Base-by-base conservation (phyloP, 2,797 vertebrate species). In the Melanotaenia maccullochi region DNA sequence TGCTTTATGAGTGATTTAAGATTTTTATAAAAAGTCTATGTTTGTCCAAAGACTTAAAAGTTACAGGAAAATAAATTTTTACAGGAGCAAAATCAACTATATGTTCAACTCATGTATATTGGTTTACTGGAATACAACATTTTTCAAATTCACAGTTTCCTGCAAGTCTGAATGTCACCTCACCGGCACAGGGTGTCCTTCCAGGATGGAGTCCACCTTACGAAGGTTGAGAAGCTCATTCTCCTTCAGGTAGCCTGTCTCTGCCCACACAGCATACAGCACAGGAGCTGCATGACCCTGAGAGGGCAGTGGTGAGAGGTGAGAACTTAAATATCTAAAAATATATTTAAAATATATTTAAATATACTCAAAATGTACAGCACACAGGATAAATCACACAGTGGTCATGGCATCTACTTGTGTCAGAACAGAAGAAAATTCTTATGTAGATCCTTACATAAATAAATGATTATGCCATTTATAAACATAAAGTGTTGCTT, bases 181-280 rank as follows among this genome's bases (percentile, higher is more conserved):
- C 82, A 99, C 97, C 36, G 97, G 97, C 59, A 97, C 96, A 1
- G 97, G 97, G 71, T 99, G 97, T 76, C 97, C 97, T 63, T 98
- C 97, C 89, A 99, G 90, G 85, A 95, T 93, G 20, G 97, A 98
- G 91, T 95, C 96, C 25, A 97, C 93, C 93, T 97, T 97, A 71
- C 97, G 95, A 77, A 99, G 93, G 86, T 95, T 97, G 76, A 97
- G 77, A 75, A 99, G 94, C 79, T 99, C 97, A 9, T 85, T 88
- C 88, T 97, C 96, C 9, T 96, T 96, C 78, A 98, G 91, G 87
- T 96, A 97, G 56, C 97, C 97, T 0, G 96, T 94, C 80, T 99
- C 97, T 12, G 96, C 95, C 97, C 97, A 99, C 73, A 92, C 96
- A 0, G 97, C 95, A 3, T 98, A 98, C 25, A 99, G 94, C 83